A percentile compares a stretch with the other conserved stretches of the same genome.
Evolutionary conservation across 2,113 vertebrate genomes (phyloP).

Genomic region (Mystacornis crossleyi): DNA sequence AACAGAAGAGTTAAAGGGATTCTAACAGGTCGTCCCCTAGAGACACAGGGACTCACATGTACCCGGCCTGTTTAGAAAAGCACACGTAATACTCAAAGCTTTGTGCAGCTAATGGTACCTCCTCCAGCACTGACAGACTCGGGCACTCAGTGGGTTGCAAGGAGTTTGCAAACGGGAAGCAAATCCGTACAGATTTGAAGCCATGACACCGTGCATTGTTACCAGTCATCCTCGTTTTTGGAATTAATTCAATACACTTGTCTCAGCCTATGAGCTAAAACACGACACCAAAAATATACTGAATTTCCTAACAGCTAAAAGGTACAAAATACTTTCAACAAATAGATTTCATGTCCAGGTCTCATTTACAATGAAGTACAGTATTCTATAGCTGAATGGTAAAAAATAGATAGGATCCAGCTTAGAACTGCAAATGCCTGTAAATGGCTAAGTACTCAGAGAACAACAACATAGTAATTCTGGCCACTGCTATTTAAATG

Average conservation of each 20-base stretch:
- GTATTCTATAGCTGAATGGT: neutral
- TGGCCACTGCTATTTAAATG: neutral
- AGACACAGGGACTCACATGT: neutral
- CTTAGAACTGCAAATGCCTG: neutral
- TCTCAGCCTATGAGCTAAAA: neutral
- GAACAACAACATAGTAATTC: neutral
- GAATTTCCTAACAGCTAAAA: neutral
- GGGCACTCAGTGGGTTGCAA: neutral
- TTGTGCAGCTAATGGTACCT: neutral
- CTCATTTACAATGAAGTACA: neutral
- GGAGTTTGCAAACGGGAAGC: neutral
- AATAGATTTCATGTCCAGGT: neutral
- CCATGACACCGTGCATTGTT: neutral
- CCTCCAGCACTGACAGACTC: neutral
- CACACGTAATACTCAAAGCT: neutral
- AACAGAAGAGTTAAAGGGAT: neutral
- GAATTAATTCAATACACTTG: neutral
- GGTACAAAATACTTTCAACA: neutral
- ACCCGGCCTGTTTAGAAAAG: neutral
- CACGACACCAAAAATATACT: neutral
- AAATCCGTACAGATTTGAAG: neutral
- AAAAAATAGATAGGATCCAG: neutral
- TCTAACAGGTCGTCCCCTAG: neutral
- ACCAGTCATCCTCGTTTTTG: neutral
- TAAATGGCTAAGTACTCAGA: neutral